Evolutionary conservation across 2,113 vertebrate species (phyloP).

Genomic region (Callipepla californica): DNA sequence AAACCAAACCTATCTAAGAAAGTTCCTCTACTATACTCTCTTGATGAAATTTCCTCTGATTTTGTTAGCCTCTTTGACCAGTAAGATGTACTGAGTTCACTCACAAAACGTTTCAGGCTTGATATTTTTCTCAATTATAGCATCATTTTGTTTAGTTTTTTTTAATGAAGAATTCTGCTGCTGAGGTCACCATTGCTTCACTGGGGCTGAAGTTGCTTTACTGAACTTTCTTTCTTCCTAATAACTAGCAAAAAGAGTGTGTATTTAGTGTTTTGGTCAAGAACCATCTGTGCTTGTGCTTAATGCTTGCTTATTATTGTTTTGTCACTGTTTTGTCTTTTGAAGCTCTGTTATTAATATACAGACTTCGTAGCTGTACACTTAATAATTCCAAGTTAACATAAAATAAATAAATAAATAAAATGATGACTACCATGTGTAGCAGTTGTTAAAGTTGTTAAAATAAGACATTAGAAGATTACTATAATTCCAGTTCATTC

Average conservation of each 20-base stretch:
- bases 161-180: background rate
- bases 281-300: background rate
- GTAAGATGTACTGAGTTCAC: background rate
- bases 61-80: background rate
- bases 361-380: background rate
- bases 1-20: background rate
- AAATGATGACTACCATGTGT: background rate
- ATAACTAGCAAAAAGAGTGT: background rate
- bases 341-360: background rate
- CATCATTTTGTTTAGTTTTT: background rate
- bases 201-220: background rate
- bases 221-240: background rate
- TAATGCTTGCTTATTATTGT: background rate
- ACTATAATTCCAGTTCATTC: slow-evolving; percentile 33
- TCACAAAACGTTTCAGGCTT: background rate
- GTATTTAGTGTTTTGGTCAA: background rate
- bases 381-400: background rate
- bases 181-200: background rate
- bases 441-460: slow-evolving; percentile 9
- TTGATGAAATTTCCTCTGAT: background rate
- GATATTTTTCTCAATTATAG: background rate
- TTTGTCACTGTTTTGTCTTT: background rate
- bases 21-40: background rate
- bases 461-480: background rate
- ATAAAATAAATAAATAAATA: background rate